These are phyloP conservation scores for Conchocele bisecta DNA, from an alignment of 2,888 invertebrate species.

Conservation along the genomic window DNA sequence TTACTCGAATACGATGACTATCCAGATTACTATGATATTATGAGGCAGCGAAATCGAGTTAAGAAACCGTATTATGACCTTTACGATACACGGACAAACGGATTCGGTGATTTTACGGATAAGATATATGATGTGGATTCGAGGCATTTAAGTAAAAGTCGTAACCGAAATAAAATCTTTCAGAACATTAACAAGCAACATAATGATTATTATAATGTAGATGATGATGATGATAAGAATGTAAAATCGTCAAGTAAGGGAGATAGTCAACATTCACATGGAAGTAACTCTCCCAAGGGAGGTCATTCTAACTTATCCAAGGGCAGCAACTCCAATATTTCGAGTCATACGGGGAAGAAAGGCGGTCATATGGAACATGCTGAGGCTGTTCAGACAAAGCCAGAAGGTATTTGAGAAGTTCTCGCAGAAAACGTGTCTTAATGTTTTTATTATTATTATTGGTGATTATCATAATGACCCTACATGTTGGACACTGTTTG, in stretches of 20 bases:
- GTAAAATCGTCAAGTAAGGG: background rate
- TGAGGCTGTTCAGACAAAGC: too few relatives aligned
- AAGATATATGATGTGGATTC: too few relatives aligned
- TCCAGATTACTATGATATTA: conserved; percentile 54
- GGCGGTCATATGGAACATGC: background rate
- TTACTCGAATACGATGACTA: conserved; percentile 27
- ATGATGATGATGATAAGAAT: conserved; percentile 26
- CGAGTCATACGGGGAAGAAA: too few relatives aligned
- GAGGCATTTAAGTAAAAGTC: conserved; percentile 46
- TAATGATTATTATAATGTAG: too few relatives aligned
- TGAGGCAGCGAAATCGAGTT: conserved; percentile 45
- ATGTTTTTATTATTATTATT: too few relatives aligned
- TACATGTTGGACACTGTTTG: too few relatives aligned
- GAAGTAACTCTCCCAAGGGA: conserved; percentile 10
- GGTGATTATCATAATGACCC: too few relatives aligned
- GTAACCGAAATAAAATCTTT: conserved; percentile 74
- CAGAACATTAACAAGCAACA: conserved; percentile 64
- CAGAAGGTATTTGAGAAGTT: too few relatives aligned
- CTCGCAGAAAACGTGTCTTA: too few relatives aligned
- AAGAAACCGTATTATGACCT: conserved; percentile 50
- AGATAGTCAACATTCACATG: background rate
- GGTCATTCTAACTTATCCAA: conserved; percentile 1
- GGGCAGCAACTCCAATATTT: background rate
- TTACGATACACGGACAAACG: conserved; percentile 37
- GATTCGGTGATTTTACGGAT: too few relatives aligned